Conservation (phyloP, 2,113 vertebrate species). For the Psephotus haematonotus region DNA sequence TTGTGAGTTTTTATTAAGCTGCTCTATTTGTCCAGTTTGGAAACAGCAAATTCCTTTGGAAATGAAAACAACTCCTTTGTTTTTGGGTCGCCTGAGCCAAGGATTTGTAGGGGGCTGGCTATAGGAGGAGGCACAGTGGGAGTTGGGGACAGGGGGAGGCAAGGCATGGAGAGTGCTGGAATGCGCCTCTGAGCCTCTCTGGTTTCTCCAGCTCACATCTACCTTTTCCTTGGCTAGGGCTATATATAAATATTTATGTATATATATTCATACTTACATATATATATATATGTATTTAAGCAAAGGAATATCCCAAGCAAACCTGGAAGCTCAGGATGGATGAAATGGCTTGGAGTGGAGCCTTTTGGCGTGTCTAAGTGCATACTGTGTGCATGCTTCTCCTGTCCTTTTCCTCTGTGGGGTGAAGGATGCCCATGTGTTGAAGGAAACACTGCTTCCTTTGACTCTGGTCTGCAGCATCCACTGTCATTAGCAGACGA, state of each 20-base stretch:
- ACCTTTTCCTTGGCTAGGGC: slow-evolving; percentile 3
- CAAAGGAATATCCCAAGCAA: background rate
- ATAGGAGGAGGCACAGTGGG: slow-evolving; percentile 36
- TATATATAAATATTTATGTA: slow-evolving; percentile 61
- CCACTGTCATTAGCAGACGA: background rate
- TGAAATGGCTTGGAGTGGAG: slow-evolving; percentile 11
- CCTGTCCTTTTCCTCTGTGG: background rate
- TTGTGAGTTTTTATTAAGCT: slow-evolving; percentile 75
- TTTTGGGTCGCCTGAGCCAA: slow-evolving; percentile 55
- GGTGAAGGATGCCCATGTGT: background rate
- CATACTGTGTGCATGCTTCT: background rate
- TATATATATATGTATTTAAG: slow-evolving; percentile 26
- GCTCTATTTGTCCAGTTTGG: slow-evolving; percentile 72
- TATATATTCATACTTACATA: slow-evolving; percentile 32
- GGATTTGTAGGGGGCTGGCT: slow-evolving; percentile 44
- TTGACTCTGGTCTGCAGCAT: background rate
- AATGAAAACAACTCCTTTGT: slow-evolving; percentile 70
- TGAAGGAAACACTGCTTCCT: background rate
- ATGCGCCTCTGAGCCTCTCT: background rate
- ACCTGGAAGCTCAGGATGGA: background rate
- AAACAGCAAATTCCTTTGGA: slow-evolving; percentile 72
- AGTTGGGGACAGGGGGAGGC: background rate
- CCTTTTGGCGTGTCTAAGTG: background rate
- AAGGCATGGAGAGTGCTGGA: background rate
- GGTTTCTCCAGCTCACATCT: background rate